Percentiles rank a stretch among this genome's conserved stretches.
Evolutionary conservation across 2,888 invertebrate species (phyloP).

Genomic region (Digitonthophagus gazella): DNA sequence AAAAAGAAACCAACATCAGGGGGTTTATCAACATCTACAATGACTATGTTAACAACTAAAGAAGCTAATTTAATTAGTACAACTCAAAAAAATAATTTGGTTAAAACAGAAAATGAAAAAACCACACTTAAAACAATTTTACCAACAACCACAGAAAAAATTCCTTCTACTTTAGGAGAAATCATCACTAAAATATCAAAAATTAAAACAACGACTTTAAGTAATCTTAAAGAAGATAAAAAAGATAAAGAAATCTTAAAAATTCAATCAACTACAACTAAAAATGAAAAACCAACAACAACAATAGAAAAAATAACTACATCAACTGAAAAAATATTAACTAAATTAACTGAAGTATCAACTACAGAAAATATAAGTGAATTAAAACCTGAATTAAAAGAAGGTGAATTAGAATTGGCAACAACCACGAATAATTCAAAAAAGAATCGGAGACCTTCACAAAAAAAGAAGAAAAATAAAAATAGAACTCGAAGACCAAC

Average conservation of each 20-base stretch:
- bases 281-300: conserved; percentile 32
- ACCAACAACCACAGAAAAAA: conserved; percentile 55
- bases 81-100: conserved; percentile 42
- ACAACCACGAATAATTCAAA: conserved; percentile 34
- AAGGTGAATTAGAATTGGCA: conserved; percentile 43
- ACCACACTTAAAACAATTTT: conserved; percentile 39
- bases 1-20: conserved; percentile 39
- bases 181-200: conserved; percentile 45
- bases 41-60: conserved; percentile 37
- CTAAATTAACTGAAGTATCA: neutral
- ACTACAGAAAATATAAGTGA: conserved; percentile 16
- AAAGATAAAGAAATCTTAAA: conserved; percentile 7
- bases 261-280: conserved; percentile 31
- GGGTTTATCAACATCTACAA: conserved; percentile 37
- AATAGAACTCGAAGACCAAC: conserved; percentile 60
- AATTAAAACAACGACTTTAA: conserved; percentile 31
- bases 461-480: conserved; percentile 61
- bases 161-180: conserved; percentile 60
- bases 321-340: neutral
- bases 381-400: conserved; percentile 44
- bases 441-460: conserved; percentile 45
- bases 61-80: conserved; percentile 52
- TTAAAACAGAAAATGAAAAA: conserved; percentile 34
- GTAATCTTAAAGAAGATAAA: neutral
- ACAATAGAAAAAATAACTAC: conserved; percentile 14